Evolutionary conservation across 2,797 vertebrate genomes (phyloP), one percentile per base, ranked within the genome.

Genomic region (Cynodonichthys magdalenae): DNA sequence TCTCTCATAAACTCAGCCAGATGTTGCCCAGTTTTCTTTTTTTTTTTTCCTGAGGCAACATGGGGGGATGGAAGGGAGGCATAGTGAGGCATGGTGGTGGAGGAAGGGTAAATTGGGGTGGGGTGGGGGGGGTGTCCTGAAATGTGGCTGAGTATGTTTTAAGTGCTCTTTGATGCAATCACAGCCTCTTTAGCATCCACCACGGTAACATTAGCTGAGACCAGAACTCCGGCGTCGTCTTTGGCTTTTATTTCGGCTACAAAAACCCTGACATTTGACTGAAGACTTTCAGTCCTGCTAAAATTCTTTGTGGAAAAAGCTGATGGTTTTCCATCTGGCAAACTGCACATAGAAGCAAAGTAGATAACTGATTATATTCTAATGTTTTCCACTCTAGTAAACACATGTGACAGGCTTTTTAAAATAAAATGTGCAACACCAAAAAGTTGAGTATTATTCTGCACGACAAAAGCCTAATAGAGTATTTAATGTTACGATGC

Each of bases 11-110:
- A 94, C 88, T 92, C 86, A 91, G 92, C 91, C 93, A 93, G 92
- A 94, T 94, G 93, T 94, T 92, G 89, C 90, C 90, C 90, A 83
- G 85, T 90, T 90, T 88, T 91, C 83, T n/a, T n/a, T n/a, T n/a
- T 24, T 24, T 24, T 24, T 24, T 24, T 87, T 89, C 88, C 88
- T 84, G 44, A 72, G 89, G 87, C 85, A 86, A 83, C 71, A 41
- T 45, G 66, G 81, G 69, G 58, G 53, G 66, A 53, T 57, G 69
- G 46, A 70, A 63, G 63, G 68, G 71, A 56, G 82, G 73, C 68
- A 63, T 50, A 51, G 75, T 20, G 61, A 76, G 78, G 82, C 77
- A 77, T 74, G 81, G 74, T 71, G 75, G 70, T 69, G 82, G 62
- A 62, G 66, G 64, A 77, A 80, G 57, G 57, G 66, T 54, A 79